These are phyloP conservation scores for Nomada ferruginata DNA, from an alignment of 2,888 invertebrate species.

Conservation along the genomic window DNA sequence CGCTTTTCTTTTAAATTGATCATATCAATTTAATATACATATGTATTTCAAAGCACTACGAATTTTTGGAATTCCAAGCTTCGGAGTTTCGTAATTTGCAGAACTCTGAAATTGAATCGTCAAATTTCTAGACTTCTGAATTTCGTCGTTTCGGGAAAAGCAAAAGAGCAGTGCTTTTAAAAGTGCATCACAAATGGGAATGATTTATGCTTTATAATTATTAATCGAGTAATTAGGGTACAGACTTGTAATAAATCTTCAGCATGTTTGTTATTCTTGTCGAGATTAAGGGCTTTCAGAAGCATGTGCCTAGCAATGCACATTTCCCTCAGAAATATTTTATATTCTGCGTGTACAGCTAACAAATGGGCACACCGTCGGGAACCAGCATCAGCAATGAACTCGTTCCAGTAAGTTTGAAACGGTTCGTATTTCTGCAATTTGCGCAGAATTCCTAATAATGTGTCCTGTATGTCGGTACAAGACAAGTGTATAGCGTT, in stretches of 20 bases:
- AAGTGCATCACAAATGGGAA: too few relatives aligned
- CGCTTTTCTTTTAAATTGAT: background rate
- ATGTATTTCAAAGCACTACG: too few relatives aligned
- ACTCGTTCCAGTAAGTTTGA: slow-evolving; percentile 62
- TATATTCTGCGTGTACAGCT: slow-evolving; percentile 67
- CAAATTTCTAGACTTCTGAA: too few relatives aligned
- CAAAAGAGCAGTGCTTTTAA: too few relatives aligned
- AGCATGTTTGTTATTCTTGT: slow-evolving; percentile 57
- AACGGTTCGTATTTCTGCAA: slow-evolving; percentile 68
- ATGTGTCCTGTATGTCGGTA: slow-evolving; percentile 57
- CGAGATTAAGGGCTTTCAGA: slow-evolving; percentile 63
- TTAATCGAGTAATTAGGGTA: background rate
- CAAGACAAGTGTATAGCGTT: background rate
- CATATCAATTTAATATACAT: background rate
- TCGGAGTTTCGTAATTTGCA: too few relatives aligned
- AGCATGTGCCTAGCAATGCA: slow-evolving; percentile 66
- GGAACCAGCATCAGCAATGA: slow-evolving; percentile 46
- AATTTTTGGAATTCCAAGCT: too few relatives aligned
- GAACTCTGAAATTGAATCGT: too few relatives aligned
- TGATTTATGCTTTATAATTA: background rate
- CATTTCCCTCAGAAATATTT: slow-evolving; percentile 66
- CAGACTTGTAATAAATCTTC: slow-evolving; percentile 65
- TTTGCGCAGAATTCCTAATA: slow-evolving; percentile 58
- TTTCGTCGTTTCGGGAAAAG: too few relatives aligned
- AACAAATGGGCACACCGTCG: slow-evolving; percentile 60